Conservation (phyloP, 2,888 invertebrate genomes). For the Chaetoderma sp. region DNA sequence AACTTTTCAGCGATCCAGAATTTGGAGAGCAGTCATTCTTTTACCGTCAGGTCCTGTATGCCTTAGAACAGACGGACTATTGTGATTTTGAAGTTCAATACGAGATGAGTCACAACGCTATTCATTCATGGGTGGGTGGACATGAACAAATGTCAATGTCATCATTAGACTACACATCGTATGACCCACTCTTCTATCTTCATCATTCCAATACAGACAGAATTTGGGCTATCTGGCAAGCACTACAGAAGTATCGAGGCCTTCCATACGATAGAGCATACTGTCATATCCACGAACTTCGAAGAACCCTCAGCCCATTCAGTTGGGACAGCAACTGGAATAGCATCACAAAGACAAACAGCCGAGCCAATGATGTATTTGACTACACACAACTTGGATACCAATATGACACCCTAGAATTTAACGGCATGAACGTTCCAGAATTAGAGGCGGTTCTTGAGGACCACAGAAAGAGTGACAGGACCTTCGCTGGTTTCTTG, state of each 20-base stretch:
- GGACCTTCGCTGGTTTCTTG: conserved; percentile 38
- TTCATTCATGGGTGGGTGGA: conserved; percentile 23
- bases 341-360: conserved; percentile 19
- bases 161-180: conserved; percentile 39
- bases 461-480: conserved; percentile 25
- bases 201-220: conserved; percentile 35
- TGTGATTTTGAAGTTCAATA: conserved; percentile 38
- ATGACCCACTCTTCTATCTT: conserved; percentile 40
- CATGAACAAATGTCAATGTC: conserved; percentile 32
- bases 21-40: conserved; percentile 34
- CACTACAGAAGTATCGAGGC: conserved; percentile 34
- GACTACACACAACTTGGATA: conserved; percentile 19
- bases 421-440: conserved; percentile 17
- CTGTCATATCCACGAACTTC: conserved; percentile 33
- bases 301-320: conserved; percentile 29
- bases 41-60: conserved; percentile 32
- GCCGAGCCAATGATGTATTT: conserved; percentile 19
- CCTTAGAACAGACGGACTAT: conserved; percentile 38
- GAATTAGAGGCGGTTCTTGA: conserved; percentile 19
- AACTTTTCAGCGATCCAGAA: conserved; percentile 38
- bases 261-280: conserved; percentile 33
- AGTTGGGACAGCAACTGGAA: conserved; percentile 30
- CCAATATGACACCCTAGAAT: conserved; percentile 26
- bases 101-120: conserved; percentile 17
- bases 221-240: conserved; percentile 41